Conservation (phyloP, 2,113 vertebrate genomes). For the Melanotaenia duboulayi region DNA sequence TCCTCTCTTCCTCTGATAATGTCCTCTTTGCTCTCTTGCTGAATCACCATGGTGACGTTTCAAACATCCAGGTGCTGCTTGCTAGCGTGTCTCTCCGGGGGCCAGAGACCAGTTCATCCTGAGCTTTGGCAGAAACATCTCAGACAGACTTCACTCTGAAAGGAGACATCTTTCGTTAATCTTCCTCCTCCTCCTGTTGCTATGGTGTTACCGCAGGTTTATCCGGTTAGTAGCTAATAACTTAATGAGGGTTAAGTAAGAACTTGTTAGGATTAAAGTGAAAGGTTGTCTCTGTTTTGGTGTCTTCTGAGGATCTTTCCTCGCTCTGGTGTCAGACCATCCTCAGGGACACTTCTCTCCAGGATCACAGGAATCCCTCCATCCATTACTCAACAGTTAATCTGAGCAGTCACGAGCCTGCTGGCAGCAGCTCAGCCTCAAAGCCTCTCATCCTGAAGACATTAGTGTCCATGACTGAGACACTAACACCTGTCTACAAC, state of each 20-base stretch:
- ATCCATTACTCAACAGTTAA: conserved; percentile 31
- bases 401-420: conserved; percentile 16
- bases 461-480: conserved; percentile 44
- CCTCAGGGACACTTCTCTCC: neutral
- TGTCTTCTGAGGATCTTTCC: neutral
- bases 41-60: no score
- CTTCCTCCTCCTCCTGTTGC: no score
- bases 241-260: conserved; percentile 14
- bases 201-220: no score
- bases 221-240: no score
- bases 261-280: neutral
- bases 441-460: conserved; percentile 33
- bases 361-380: neutral
- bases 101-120: no score
- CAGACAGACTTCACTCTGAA: no score
- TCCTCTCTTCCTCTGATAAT: no score
- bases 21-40: no score
- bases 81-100: no score
- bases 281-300: neutral
- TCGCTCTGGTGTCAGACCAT: neutral
- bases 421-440: conserved; percentile 25
- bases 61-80: no score
- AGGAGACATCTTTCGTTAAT: no score
- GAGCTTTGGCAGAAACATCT: no score
- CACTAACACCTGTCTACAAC: conserved; percentile 26